Evolutionary conservation across 2,888 invertebrate genomes (phyloP).

Genomic region (Entomobrya proxima): DNA sequence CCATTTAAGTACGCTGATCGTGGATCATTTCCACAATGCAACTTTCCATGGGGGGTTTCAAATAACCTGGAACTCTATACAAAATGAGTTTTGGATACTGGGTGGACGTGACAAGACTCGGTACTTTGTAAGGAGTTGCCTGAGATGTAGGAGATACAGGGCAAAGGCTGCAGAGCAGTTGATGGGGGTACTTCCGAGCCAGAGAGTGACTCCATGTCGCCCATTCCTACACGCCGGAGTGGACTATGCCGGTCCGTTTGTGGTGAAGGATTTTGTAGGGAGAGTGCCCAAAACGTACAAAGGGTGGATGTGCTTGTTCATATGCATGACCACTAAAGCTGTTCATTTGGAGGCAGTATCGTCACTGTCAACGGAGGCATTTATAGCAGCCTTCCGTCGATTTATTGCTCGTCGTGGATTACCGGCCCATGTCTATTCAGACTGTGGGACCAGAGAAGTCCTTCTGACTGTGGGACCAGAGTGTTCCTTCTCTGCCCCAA

Average conservation of each 20-base stretch:
- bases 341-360: not conserved
- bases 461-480: too few species aligned
- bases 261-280: not conserved
- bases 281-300: not conserved
- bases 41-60: not conserved
- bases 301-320: not conserved
- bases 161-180: too few species aligned
- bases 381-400: not conserved
- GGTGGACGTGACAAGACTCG: not conserved
- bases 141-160: not conserved
- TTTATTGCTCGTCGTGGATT: not conserved
- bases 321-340: not conserved
- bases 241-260: not conserved
- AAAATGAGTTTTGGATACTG: not conserved
- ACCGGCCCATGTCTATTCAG: not conserved
- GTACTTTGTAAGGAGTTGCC: not conserved
- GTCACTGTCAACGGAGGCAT: not conserved
- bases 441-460: not conserved
- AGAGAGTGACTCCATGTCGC: not conserved
- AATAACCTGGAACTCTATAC: not conserved
- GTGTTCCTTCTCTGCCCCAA: too few species aligned
- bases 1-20: not conserved
- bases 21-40: not conserved
- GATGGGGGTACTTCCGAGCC: not conserved
- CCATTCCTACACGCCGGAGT: not conserved